These are phyloP conservation scores for Temnothorax unifasciatus DNA, from an alignment of 2,888 invertebrate genomes.

Conservation along the genomic window DNA sequence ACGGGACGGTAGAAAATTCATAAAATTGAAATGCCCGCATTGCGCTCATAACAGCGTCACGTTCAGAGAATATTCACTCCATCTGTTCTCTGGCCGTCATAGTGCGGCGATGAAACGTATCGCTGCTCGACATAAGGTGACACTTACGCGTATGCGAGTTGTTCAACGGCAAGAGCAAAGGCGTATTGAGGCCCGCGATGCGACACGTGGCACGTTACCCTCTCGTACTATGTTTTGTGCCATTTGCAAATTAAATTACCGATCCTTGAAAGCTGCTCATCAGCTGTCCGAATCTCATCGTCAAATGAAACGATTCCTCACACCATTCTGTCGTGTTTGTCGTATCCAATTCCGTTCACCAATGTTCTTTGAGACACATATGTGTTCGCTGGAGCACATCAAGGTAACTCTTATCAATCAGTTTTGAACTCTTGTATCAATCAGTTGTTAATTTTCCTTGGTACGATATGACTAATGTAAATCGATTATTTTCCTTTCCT, in stretches of 20 bases:
- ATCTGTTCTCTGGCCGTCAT: conserved; percentile 91
- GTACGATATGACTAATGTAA: neutral
- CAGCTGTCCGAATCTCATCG: conserved; percentile 93
- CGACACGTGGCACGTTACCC: conserved; percentile 88
- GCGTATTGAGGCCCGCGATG: conserved; percentile 90
- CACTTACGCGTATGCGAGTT: conserved; percentile 92
- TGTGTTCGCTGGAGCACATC: conserved; percentile 93
- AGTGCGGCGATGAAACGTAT: conserved; percentile 91
- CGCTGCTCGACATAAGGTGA: conserved; percentile 91
- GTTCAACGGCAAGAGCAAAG: conserved; percentile 93
- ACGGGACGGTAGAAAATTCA: conserved; percentile 87
- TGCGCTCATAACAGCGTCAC: conserved; percentile 92
- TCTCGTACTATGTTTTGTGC: conserved; percentile 91
- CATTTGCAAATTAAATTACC: conserved; percentile 92
- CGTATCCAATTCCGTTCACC: conserved; percentile 93
- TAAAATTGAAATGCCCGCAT: conserved; percentile 92
- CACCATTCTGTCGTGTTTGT: conserved; percentile 93
- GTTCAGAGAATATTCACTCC: conserved; percentile 92
- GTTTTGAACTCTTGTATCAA: neutral
- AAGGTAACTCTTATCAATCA: conserved; percentile 89
- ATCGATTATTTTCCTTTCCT: neutral
- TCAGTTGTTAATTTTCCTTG: conserved; percentile 26
- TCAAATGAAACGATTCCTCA: conserved; percentile 94
- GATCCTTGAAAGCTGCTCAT: conserved; percentile 92
- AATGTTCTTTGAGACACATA: conserved; percentile 94